These are phyloP conservation scores for Cyanoderma ruficeps DNA, from an alignment of 2,113 vertebrate species.

Conservation along the genomic window DNA sequence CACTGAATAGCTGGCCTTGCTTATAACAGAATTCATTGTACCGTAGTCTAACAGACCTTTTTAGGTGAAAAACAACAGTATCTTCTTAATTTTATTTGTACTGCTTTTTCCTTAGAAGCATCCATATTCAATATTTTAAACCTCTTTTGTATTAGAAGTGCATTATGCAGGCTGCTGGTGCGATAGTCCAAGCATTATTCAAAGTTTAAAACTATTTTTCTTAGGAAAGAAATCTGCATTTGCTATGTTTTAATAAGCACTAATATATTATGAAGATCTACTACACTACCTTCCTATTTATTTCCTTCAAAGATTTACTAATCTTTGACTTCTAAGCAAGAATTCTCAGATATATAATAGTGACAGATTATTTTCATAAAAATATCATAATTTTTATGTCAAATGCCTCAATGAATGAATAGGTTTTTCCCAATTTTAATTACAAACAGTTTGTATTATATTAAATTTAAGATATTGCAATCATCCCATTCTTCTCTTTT, in stretches of 20 bases:
- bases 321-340: not conserved
- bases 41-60: not conserved
- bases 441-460: not conserved
- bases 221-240: not conserved
- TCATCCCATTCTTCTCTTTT: not conserved
- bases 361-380: not conserved
- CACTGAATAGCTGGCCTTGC: not conserved
- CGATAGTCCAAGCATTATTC: not conserved
- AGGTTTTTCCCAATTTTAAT: not conserved
- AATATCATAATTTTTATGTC: not conserved
- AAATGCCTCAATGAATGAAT: not conserved
- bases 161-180: not conserved
- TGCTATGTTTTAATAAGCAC: not conserved
- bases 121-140: not conserved
- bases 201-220: not conserved
- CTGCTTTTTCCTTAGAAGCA: not conserved
- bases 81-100: not conserved
- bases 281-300: not conserved
- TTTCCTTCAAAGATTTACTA: not conserved
- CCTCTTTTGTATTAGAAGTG: not conserved
- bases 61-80: not conserved
- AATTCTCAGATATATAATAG: not conserved
- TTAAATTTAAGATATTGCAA: not conserved
- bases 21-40: not conserved
- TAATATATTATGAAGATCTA: not conserved